A percentile compares a stretch with the other conserved stretches of the same genome.
phyloP scores from a whole-genome alignment of 2,888 invertebrate species.

The Pilophorus perplexus region DNA sequence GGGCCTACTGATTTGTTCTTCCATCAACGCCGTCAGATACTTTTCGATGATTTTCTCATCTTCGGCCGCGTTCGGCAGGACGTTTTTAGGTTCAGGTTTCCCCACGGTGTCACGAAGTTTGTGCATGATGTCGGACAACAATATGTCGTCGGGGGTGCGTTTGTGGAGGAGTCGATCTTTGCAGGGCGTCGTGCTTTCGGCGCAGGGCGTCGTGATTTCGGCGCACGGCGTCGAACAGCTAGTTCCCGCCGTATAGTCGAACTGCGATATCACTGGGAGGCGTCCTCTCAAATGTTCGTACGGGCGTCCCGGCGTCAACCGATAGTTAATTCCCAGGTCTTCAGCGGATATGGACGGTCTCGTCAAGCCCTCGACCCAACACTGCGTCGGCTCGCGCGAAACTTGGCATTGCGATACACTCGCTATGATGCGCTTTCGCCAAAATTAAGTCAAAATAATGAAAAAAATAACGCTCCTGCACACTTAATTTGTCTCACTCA shows the following conservation, averaged over 20 bases:
- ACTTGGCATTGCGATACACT: too few relatives aligned
- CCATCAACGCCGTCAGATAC: slow-evolving; percentile 15
- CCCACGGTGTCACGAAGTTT: neutral
- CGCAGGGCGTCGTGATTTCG: too few relatives aligned
- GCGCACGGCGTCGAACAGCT: too few relatives aligned
- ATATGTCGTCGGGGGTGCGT: neutral
- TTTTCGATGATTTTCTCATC: slow-evolving; percentile 27
- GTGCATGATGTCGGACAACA: slow-evolving; percentile 9
- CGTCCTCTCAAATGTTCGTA: slow-evolving; percentile 4
- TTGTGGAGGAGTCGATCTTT: neutral
- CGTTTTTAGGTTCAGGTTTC: neutral
- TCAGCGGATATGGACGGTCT: neutral
- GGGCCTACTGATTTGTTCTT: neutral
- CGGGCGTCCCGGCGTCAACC: neutral
- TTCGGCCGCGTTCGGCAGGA: neutral
- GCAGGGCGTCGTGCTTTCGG: too few relatives aligned
- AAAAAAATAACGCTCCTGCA: too few relatives aligned
- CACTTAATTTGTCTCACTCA: too few relatives aligned
- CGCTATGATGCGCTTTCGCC: too few relatives aligned
- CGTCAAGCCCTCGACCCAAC: neutral
- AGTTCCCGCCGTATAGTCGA: neutral
- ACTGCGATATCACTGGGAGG: neutral
- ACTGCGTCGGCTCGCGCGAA: neutral
- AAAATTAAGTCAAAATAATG: too few relatives aligned
- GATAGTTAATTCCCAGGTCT: neutral